Conservation (phyloP, 2,113 vertebrate species). For the Engystomops pustulosus region DNA sequence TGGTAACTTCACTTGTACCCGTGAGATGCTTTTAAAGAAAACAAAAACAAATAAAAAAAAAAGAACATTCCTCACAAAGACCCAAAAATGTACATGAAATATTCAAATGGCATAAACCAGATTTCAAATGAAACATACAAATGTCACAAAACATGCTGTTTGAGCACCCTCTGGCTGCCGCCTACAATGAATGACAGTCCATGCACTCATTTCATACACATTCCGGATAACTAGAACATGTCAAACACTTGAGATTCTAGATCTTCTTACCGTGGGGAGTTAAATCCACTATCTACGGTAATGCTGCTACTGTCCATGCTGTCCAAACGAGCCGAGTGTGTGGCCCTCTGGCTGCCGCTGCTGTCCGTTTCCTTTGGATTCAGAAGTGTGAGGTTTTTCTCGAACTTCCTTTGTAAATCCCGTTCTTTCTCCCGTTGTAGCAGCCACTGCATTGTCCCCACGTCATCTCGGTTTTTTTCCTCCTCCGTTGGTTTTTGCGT, state of each 20-base stretch:
- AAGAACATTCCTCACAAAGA: not conserved
- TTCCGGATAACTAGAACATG: not conserved
- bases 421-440: conserved; percentile 93
- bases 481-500: conserved; percentile 80
- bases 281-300: conserved; percentile 99
- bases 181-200: not conserved
- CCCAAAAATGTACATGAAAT: not conserved
- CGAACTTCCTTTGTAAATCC: conserved; percentile 94
- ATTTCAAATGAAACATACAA: conserved; percentile 4
- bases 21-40: not conserved
- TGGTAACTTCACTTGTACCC: not conserved
- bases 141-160: not conserved
- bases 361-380: conserved; percentile 89
- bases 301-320: conserved; percentile 99
- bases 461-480: conserved; percentile 82
- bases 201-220: conserved; percentile 8
- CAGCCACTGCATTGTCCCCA: conserved; percentile 96
- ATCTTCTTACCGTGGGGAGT: conserved; percentile 95
- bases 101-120: not conserved
- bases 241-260: conserved; percentile 16
- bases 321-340: conserved; percentile 93
- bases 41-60: too few species aligned
- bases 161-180: not conserved
- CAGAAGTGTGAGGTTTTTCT: conserved; percentile 95
- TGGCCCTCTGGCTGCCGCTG: conserved; percentile 91